Base-by-base conservation (phyloP, 2,113 vertebrate genomes). In the Verasper variegatus region DNA sequence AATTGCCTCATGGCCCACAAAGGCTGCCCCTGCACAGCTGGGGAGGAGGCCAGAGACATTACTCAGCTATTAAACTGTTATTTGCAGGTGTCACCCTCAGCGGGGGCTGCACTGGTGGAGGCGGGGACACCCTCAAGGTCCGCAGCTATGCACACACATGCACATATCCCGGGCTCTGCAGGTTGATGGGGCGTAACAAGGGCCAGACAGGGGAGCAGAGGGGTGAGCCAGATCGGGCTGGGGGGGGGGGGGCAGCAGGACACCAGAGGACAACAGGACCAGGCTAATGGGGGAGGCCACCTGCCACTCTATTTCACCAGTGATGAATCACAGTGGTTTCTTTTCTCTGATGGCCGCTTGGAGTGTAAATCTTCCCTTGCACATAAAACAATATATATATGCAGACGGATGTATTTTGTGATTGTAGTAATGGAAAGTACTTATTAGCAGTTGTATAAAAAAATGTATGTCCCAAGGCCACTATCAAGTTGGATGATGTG, bases 11-110 rank as follows among this genome's bases (percentile, higher is more conserved):
- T 49, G 66, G 78, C 77, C 78, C 80, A 83, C 74, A 70, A 70
- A 75, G 79, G 81, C 78, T 58, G 75, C 78, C 73, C 77, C 20
- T 0, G 79, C 86, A 0, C 91, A 86, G 89, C 82, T 79, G 82
- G 88, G 69, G 80, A 71, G 62, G 58, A 89, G 85, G 77, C 79
- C 84, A 68, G 77, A 85, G 73, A 86, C 83, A 92, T 91, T 87
- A 91, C 82, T 94, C 90, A 87, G 78, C 86, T 89, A 85, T 88
- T 93, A 91, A 92, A 92, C 78, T 88, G 89, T 85, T 89, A 86
- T 88, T 89, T 89, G 88, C 86, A 91, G 88, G 88, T 92, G 91
- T 91, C 91, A 90, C 88, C 90, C 88, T 88, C 89, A 90, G 86
- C 86, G 57, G 87, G 90, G 71, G 77, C 45, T 21, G 74, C 80